These are phyloP conservation scores for Tetragonisca angustula DNA, from an alignment of 2,888 invertebrate species.

Conservation along the genomic window DNA sequence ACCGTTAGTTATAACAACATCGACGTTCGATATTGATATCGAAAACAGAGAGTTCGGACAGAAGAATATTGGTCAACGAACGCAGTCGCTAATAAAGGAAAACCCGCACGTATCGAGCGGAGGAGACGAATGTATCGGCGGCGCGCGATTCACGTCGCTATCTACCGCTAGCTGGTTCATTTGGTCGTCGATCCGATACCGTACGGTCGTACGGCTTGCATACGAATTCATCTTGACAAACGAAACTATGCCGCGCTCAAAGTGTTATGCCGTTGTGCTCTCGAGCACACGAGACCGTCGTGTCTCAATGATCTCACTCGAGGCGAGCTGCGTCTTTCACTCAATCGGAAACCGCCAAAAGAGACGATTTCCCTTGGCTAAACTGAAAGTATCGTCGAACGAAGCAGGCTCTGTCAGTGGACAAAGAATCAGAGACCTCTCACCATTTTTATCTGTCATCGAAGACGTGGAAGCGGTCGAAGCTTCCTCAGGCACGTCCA, in stretches of 20 bases:
- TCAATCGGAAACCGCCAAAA: neutral
- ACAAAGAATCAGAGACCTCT: slow-evolving; percentile 28
- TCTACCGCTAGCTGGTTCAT: slow-evolving; percentile 74
- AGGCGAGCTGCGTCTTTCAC: slow-evolving; percentile 9
- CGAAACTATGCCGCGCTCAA: slow-evolving; percentile 32
- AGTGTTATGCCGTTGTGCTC: slow-evolving; percentile 26
- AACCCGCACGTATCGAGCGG: slow-evolving; percentile 58
- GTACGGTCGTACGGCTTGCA: slow-evolving; percentile 57
- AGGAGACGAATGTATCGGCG: slow-evolving; percentile 32
- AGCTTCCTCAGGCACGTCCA: slow-evolving; percentile 74
- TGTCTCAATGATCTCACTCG: slow-evolving; percentile 1
- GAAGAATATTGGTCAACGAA: slow-evolving; percentile 53
- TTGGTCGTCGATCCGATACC: slow-evolving; percentile 65
- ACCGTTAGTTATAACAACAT: slow-evolving; percentile 47
- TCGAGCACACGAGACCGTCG: neutral
- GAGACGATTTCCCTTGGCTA: slow-evolving; percentile 10
- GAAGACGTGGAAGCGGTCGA: slow-evolving; percentile 55
- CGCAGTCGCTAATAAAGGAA: slow-evolving; percentile 40
- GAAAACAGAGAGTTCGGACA: slow-evolving; percentile 10
- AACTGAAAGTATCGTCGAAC: neutral
- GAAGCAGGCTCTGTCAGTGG: neutral
- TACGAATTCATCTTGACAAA: slow-evolving; percentile 63
- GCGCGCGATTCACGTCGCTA: slow-evolving; percentile 51
- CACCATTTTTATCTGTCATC: slow-evolving; percentile 61
- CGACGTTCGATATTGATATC: slow-evolving; percentile 22